Conservation (phyloP, 2,113 vertebrate genomes). For the Alaudala cheleensis region DNA sequence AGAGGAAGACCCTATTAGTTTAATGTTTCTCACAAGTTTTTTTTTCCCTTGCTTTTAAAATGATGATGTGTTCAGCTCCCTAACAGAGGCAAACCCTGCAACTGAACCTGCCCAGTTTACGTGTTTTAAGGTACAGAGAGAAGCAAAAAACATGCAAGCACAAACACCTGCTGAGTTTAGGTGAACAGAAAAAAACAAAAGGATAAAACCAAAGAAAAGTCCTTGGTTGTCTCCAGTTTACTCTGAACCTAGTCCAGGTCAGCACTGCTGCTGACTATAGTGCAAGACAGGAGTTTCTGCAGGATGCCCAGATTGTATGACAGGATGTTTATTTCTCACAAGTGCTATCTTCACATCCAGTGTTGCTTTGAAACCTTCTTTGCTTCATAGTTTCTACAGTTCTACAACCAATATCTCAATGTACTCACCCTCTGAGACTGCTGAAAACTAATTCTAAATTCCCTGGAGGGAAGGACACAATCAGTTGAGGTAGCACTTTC, state of each 20-base stretch:
- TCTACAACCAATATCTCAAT: background rate
- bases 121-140: background rate
- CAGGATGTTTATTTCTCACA: background rate
- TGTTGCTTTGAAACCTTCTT: background rate
- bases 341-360: background rate
- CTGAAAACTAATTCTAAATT: background rate
- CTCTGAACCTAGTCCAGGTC: background rate
- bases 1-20: conserved; percentile 1
- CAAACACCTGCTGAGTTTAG: background rate
- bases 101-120: background rate
- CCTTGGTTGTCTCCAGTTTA: background rate
- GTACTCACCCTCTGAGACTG: background rate
- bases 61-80: background rate
- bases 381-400: background rate
- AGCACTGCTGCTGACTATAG: background rate
- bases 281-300: background rate
- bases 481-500: background rate
- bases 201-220: background rate
- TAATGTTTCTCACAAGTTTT: background rate
- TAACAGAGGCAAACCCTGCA: background rate
- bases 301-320: background rate
- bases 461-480: background rate
- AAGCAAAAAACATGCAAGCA: background rate
- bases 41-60: background rate
- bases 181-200: background rate